Percentiles rank a stretch among this genome's conserved stretches.
phyloP scores from a whole-genome alignment of 2,113 vertebrate genomes.

The Gobio gobio region DNA sequence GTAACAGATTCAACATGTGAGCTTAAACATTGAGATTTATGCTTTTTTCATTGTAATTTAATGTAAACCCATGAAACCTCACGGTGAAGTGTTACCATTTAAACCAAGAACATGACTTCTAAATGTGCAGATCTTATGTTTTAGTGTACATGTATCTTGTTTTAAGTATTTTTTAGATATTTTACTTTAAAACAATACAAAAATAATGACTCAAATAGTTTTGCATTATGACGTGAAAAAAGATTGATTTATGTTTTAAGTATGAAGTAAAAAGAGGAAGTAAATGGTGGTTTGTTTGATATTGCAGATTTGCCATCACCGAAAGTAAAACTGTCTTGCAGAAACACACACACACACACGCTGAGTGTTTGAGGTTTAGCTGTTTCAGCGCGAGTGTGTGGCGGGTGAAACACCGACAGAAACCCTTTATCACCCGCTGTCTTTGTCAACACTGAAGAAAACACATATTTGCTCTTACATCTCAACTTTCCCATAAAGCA shows the following conservation, averaged over 20 bases:
- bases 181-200: background rate
- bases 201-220: no score
- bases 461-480: background rate
- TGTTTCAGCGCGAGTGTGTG: conserved; percentile 1
- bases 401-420: background rate
- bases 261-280: background rate
- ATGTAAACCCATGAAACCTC: no score
- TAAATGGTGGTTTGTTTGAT: background rate
- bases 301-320: background rate
- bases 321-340: conserved; percentile 35
- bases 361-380: conserved; percentile 32
- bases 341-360: conserved; percentile 32
- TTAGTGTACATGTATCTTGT: background rate
- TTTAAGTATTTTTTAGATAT: background rate
- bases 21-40: no score
- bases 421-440: background rate
- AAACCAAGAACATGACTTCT: background rate
- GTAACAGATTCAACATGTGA: no score
- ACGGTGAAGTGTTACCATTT: no score
- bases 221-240: no score
- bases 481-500: conserved; percentile 5
- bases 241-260: background rate
- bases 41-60: no score
- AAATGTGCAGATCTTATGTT: background rate
- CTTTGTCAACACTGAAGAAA: background rate